A percentile compares a stretch with the other conserved stretches of the same genome.
Conservation (phyloP, 2,797 vertebrate species). For the Clangula hyemalis region DNA sequence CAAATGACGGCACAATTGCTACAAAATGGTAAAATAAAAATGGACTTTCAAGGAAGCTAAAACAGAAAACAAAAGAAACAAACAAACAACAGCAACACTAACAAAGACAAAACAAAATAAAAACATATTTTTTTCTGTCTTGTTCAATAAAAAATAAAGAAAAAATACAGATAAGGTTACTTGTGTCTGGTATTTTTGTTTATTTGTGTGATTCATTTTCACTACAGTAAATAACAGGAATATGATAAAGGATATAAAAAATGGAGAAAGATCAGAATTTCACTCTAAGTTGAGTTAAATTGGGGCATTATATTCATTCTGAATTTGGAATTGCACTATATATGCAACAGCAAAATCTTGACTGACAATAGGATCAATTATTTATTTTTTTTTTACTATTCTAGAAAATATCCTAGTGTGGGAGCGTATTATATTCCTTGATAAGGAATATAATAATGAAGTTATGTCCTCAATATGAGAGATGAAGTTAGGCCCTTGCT, state of each 20-base stretch:
- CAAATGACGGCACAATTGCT: neutral
- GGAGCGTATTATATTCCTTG: too few relatives aligned
- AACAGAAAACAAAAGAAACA: neutral
- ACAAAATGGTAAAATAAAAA: neutral
- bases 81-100: too few relatives aligned
- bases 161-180: neutral
- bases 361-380: neutral
- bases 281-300: neutral
- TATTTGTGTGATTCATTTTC: neutral
- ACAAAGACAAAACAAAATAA: neutral
- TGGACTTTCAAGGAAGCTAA: neutral
- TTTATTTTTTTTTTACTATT: neutral
- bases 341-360: neutral
- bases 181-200: neutral
- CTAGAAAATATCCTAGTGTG: neutral
- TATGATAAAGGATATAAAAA: neutral
- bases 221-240: neutral
- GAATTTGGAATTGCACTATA: neutral
- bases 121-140: neutral
- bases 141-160: neutral
- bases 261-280: neutral
- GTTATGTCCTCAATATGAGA: too few relatives aligned
- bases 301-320: neutral
- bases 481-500: too few relatives aligned
- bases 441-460: too few relatives aligned